Evolutionary conservation across 2,113 vertebrate genomes (phyloP).

Genomic region (Silurus meridionalis): DNA sequence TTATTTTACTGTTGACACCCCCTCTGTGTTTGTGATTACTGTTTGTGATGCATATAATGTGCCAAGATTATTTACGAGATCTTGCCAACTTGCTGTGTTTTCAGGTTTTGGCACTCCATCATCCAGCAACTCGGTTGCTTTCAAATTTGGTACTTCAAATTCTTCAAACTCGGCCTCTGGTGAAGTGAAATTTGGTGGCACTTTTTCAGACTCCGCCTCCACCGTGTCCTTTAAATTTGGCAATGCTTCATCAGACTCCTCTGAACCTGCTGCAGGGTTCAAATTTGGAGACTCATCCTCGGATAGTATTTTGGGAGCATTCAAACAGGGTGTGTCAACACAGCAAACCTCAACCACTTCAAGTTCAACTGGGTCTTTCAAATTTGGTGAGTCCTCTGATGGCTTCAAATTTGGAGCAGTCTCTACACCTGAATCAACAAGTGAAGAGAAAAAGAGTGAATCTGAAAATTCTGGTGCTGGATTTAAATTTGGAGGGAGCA

Average conservation of each 20-base stretch:
- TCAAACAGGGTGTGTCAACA: constrained; percentile 63
- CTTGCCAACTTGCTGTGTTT: constrained; percentile 47
- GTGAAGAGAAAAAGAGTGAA: constrained; percentile 78
- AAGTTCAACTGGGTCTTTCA: constrained; percentile 6
- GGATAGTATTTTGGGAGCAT: constrained; percentile 57
- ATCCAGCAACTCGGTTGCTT: constrained; percentile 68
- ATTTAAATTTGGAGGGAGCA: constrained; percentile 77
- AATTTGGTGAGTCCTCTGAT: constrained; percentile 46
- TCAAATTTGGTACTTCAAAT: constrained; percentile 79
- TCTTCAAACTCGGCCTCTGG: constrained; percentile 56
- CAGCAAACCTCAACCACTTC: constrained; percentile 57
- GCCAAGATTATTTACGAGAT: neutral
- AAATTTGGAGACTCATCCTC: constrained; percentile 66
- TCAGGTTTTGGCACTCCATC: constrained; percentile 74
- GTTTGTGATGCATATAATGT: neutral
- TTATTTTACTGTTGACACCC: too few relatives aligned
- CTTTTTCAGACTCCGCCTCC: constrained; percentile 55
- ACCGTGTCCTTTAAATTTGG: constrained; percentile 70
- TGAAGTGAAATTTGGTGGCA: constrained; percentile 81
- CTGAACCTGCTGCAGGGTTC: constrained; percentile 60
- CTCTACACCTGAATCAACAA: constrained; percentile 65
- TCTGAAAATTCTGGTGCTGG: constrained; percentile 63
- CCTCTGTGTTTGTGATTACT: too few relatives aligned
- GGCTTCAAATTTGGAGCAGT: constrained; percentile 75
- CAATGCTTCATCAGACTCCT: constrained; percentile 17